phyloP scores from a whole-genome alignment of 2,797 vertebrate species.

The Tiaroga cobitis region DNA sequence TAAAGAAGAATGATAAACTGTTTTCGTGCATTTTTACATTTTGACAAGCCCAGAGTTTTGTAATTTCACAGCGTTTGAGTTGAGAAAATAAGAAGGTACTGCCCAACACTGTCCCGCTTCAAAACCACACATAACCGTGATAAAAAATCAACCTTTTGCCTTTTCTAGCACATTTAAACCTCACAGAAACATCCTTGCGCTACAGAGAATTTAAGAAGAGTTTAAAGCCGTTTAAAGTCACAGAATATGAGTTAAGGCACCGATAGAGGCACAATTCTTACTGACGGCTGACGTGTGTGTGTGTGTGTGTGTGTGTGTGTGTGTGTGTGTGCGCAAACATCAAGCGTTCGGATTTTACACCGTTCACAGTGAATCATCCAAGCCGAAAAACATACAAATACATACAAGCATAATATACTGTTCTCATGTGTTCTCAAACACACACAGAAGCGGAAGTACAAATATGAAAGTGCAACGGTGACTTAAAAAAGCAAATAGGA shows the following conservation, averaged over 20 bases:
- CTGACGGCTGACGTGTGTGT: slow-evolving; percentile 34
- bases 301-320: too few relatives aligned
- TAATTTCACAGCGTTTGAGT: slow-evolving; percentile 38
- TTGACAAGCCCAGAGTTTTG: slow-evolving; percentile 34
- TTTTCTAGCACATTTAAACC: background rate
- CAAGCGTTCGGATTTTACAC: background rate
- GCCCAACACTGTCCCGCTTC: background rate
- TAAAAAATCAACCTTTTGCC: background rate
- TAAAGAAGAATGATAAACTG: background rate
- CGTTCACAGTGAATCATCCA: slow-evolving; percentile 36
- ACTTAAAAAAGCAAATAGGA: background rate
- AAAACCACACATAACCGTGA: background rate
- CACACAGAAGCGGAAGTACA: slow-evolving; percentile 8
- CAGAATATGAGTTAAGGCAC: slow-evolving; percentile 76
- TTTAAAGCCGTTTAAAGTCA: slow-evolving; percentile 4
- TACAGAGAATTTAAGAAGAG: background rate
- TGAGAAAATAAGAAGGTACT: background rate
- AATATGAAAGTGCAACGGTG: background rate
- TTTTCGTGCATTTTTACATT: slow-evolving; percentile 26
- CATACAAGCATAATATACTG: slow-evolving; percentile 52
- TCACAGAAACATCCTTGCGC: background rate
- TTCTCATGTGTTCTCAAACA: background rate
- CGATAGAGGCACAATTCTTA: slow-evolving; percentile 76
- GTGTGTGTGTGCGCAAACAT: slow-evolving; percentile 34
- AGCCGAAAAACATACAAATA: slow-evolving; percentile 38